Evolutionary conservation across 2,797 vertebrate species (phyloP), one percentile per base, ranked within the genome.

Genomic region (Acanthornis magna): DNA sequence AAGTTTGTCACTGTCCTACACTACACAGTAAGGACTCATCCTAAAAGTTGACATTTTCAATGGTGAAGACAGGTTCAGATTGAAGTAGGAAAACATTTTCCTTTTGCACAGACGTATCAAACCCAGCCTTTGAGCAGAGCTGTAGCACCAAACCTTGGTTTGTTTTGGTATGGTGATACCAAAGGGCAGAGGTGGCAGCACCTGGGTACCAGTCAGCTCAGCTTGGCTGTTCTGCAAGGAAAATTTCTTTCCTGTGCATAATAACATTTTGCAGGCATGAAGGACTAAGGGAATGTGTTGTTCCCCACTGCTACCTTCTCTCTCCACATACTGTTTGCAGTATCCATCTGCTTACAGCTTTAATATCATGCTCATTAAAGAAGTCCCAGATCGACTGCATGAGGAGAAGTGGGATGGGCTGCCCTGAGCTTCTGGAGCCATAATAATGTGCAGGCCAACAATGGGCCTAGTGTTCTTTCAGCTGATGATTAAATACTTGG

Each of bases 401-500:
- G 43, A 83, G 80, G 70, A 73, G 70, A 78, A 85, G 63, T 70
- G 55, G 32, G 68, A 30, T 83, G 73, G 81, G 63, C 67, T 86
- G 81, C 27, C 51, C 55, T 81, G 55, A 79, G 48, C 66, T 89
- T 85, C 67, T 86, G 81, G 48, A 88, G 62, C 72, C n/a, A 3
- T 82, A 80, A 27, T 84, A 86, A 75, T 38, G 40, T 92, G 65
- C 60, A 92, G 43, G 26, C 79, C 83, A 55, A 92, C 86, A 96
- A 88, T 62, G 55, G 53, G 16, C 27, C 80, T 40, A 79, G 38
- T 96, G 88, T 95, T 96, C 89, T 84, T 96, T 75, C 74, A 68
- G 34, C 75, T 90, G 48, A 47, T 82, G 77, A 88, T 96, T 96
- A 96, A 95, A 85, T 81, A 60, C 85, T 96, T 91, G 90, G 85